Base-by-base conservation (phyloP, 2,113 vertebrate species). In the Morone chrysops region DNA sequence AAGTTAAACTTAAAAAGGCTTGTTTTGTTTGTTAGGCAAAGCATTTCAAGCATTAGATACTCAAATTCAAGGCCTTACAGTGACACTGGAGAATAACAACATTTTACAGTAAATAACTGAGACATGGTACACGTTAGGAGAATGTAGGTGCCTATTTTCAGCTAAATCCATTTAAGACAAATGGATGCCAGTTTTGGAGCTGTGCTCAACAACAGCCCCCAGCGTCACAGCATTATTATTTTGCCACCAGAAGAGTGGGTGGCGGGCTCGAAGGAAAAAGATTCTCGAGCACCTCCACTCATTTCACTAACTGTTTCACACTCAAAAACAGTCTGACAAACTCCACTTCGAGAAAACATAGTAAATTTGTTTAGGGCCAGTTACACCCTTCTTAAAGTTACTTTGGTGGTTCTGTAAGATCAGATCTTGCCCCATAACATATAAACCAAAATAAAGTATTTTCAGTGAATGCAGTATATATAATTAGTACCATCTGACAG, bases 211-310 rank as follows among this genome's bases (percentile, higher is more conserved):
- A 69, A 86, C 82, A 89, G 67, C 75, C 84, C 60, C 65, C 57
- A 81, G 72, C 38, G 0, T 83, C 86, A 85, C 70, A 31, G 57
- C 54, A 68, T 80, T 78, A 87, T 84, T 65, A 81, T 86, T 87
- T 88, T 1, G 10, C 76, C 73, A 88, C 68, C 74, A 84, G 74
- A 86, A 73, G 83, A 86, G 87, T 90, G 88, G 89, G 85, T 75
- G 81, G 86, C 71, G 83, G 81, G 77, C 65, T 80, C 12, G 43
- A 66, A 84, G 50, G 75, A 38, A 78, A 68, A 83, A 31, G 1
- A 84, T 80, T 89, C 71, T 84, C n/a, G 7, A 78, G 70, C 59
- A 76, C 83, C 83, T 89, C 83, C 61, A 90, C 81, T 72, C 75
- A 69, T 88, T 83, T 86, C 80, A 57, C 70, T 50, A 70, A 66